A percentile compares a stretch with the other conserved stretches of the same genome.
phyloP scores from a whole-genome alignment of 2,113 vertebrate genomes.

The Bufo bufo region DNA sequence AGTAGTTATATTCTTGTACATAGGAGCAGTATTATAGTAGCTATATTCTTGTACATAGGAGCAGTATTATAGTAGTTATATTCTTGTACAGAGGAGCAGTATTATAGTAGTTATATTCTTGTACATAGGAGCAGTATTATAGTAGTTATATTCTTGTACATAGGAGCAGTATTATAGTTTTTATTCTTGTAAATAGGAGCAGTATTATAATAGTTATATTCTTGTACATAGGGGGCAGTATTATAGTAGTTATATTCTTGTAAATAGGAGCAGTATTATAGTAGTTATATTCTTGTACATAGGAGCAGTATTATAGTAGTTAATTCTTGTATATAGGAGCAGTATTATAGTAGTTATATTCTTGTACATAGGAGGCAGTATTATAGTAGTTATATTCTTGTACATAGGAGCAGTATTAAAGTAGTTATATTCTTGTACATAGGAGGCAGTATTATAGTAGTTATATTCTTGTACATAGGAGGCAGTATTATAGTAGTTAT shows the following conservation, averaged over 20 bases:
- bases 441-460: background rate
- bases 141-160: background rate
- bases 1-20: background rate
- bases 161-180: background rate
- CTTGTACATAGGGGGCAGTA: too few species aligned
- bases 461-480: background rate
- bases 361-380: too few species aligned
- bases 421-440: background rate
- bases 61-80: constrained; percentile 3
- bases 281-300: too few species aligned
- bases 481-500: background rate
- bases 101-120: background rate
- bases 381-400: too few species aligned
- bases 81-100: background rate
- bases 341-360: too few species aligned
- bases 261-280: too few species aligned
- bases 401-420: background rate
- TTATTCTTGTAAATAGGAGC: too few species aligned
- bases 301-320: background rate
- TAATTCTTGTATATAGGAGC: too few species aligned
- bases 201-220: too few species aligned
- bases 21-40: background rate
- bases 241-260: too few species aligned
- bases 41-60: background rate
- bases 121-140: background rate